Evolutionary conservation across 2,113 vertebrate genomes (phyloP), one percentile per base, ranked within the genome.

Genomic region (Tragelaphus strepsiceros): DNA sequence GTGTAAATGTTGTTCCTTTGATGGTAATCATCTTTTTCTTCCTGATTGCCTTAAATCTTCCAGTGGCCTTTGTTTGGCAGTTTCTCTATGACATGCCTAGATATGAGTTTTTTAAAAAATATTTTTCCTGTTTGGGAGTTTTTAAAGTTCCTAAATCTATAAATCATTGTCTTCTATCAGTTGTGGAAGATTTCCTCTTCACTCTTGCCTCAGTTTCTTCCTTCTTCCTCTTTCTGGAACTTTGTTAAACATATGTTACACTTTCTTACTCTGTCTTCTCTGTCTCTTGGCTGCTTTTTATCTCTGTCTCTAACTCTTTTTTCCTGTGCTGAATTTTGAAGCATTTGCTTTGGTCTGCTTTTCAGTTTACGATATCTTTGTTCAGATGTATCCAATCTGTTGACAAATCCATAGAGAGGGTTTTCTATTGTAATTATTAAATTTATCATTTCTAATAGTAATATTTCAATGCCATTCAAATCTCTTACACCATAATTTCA

Each of bases 371-470:
- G n/a, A 16, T 67, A 62, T 84, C 22, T 92, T 93, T 94, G n/a
- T 59, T 90, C 54, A 90, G 13, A 17, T 46, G 3, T 86, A 59
- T 92, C 53, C 59, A 49, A 83, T 84, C 30, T 94, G 32, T 62
- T 39, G n/a, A 56, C 51, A 77, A 82, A 53, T 46, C 17, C 51
- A 87, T 49, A 92, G 85, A 67, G 49, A 62, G 43, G 53, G n/a
- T 67, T 94, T 83, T 93, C 30, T 90, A 30, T 88, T 93, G 56
- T 22, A 64, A 35, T 74, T n/a, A 15, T 80, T 87, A 54, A 3
- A 53, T 86, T 94, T 86, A 78, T 94, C 6, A 43, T 83, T 90
- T 93, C 94, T 96, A 49, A 97, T 94, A 67, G n/a, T 49, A 64
- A 13, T 59, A 62, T 74, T 67, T 86, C 16, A 74, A 64, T 92